These are phyloP conservation scores for Pollenia griseotomentosa DNA, from an alignment of 2,888 invertebrate species.

Conservation along the genomic window DNA sequence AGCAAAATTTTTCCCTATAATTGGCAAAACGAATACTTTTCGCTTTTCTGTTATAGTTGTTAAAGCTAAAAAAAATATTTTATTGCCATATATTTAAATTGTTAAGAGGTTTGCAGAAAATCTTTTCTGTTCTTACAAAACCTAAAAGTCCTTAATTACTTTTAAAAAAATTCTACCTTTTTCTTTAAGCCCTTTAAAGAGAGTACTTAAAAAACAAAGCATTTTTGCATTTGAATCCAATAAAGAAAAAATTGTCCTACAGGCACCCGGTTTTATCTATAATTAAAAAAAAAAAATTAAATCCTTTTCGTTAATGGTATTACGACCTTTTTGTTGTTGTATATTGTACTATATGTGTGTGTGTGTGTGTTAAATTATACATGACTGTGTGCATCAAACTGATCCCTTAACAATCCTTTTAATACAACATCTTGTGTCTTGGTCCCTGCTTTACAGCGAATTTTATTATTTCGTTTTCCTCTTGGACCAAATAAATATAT, in stretches of 20 bases:
- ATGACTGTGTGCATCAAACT: neutral
- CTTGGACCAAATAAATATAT: slow-evolving; percentile 23
- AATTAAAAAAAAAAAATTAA: neutral
- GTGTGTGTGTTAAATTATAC: neutral
- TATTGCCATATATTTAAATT: too few relatives aligned
- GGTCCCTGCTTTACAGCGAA: too few relatives aligned
- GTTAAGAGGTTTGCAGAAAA: too few relatives aligned
- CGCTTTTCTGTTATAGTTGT: too few relatives aligned
- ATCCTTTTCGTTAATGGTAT: neutral
- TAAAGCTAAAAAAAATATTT: too few relatives aligned
- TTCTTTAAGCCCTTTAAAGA: too few relatives aligned
- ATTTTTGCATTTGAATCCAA: neutral
- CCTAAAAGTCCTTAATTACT: too few relatives aligned
- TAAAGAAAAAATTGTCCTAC: neutral
- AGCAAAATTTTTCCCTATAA: too few relatives aligned
- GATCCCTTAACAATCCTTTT: slow-evolving; percentile 58
- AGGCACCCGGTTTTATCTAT: neutral
- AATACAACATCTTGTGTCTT: slow-evolving; percentile 27
- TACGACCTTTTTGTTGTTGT: neutral
- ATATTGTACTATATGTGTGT: neutral
- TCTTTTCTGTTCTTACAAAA: too few relatives aligned
- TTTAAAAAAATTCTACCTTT: too few relatives aligned
- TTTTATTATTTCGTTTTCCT: neutral
- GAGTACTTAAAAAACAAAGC: too few relatives aligned
- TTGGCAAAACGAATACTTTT: too few relatives aligned